Evolutionary conservation across 2,797 vertebrate genomes (phyloP).

Genomic region (Tokudaia muenninki): DNA sequence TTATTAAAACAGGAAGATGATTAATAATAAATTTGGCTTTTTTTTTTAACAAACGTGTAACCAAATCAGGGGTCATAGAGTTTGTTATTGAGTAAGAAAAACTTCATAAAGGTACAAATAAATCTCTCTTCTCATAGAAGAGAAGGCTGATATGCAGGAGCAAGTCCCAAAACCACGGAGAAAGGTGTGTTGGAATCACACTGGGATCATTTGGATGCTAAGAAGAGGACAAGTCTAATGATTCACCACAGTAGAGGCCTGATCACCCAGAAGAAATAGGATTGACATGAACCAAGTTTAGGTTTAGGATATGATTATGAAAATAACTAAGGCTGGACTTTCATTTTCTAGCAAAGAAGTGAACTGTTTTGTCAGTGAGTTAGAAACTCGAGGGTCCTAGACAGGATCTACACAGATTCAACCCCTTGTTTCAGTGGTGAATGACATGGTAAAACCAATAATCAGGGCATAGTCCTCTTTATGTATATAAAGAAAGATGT

Average conservation of each 20-base stretch:
- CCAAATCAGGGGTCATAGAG: background rate
- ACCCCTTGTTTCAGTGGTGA: background rate
- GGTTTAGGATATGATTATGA: background rate
- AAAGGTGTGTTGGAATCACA: constrained; percentile 32
- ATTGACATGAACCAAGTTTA: background rate
- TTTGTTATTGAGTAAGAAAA: constrained; percentile 47
- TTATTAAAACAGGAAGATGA: constrained; percentile 7
- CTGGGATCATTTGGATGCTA: background rate
- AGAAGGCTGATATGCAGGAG: background rate
- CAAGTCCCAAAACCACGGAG: background rate
- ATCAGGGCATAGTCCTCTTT: background rate
- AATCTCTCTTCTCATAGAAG: background rate
- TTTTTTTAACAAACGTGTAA: background rate
- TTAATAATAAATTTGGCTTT: background rate
- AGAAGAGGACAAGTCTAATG: background rate
- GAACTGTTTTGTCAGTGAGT: background rate
- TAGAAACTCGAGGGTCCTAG: background rate
- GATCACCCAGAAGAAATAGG: background rate
- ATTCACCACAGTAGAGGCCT: background rate
- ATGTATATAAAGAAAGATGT: background rate
- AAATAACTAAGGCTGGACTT: constrained; percentile 29
- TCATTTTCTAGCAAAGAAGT: constrained; percentile 37
- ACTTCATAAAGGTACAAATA: constrained; percentile 10
- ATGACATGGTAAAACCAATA: background rate
- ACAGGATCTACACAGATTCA: background rate